Evolutionary conservation across 1,140 invertebrate genomes (phyloP), one percentile per base, ranked within the genome.

Genomic region (Drosophila varians): DNA sequence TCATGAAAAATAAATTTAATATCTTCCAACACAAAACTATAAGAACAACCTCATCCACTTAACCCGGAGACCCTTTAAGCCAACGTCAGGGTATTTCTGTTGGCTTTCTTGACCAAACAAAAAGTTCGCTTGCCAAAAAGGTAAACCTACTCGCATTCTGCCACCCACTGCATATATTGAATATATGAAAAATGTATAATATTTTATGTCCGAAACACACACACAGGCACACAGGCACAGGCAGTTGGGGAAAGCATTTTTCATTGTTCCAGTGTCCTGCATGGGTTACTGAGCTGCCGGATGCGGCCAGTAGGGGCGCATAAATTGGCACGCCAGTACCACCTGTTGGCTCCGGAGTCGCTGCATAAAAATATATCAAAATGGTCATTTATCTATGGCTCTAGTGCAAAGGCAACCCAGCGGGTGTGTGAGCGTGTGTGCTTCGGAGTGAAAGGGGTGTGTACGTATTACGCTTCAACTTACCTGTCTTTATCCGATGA

Each of bases 401-500:
- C 58, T 16, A 1, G 16, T 42, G 38, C 2, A 53, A 31, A 23
- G 42, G 38, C 23, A 2, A 16, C 1, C 25, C 46, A 48, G 6
- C 25, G 25, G 28, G 26, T 19, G 12, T 3, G 26, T 2, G 6
- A 8, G 52, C 14, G 49, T 19, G 31, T 40, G 34, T 23, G 26
- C 4, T 28, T 38, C 21, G 14, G 40, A 1, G 8, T 18, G 18
- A 9, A 42, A 42, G 18, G 46, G 23, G 66, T 55, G 58, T 56
- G 47, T 53, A 48, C 28, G 56, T 77, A 77, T 74, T 86, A 74
- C 69, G 77, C 82, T 74, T 87, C 82, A 87, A 83, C 84, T 91
- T 87, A 91, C 90, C 90, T 91, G 90, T 91, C 90, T 79, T 91
- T 91, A 90, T 91, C 90, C 74, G 90, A 91, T 91, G 90, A 91